These are phyloP conservation scores for Lophochroa leadbeateri DNA, from an alignment of 2,113 vertebrate genomes.

Conservation along the genomic window DNA sequence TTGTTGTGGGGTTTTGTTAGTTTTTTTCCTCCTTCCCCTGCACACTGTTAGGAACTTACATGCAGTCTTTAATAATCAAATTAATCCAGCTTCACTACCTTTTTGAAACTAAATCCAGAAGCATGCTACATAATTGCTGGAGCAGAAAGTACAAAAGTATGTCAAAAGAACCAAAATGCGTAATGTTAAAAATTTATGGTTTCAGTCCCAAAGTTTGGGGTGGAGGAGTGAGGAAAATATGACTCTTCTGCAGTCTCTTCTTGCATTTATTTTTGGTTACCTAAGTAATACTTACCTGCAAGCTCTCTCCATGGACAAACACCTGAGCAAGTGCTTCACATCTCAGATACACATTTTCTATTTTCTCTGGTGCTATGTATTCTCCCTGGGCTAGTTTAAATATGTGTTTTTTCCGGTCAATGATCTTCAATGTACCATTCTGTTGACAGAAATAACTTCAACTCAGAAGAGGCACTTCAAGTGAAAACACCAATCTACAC, in stretches of 20 bases:
- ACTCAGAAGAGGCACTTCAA: neutral
- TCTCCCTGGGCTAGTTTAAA: conserved; percentile 98
- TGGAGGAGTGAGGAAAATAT: neutral
- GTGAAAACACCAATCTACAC: neutral
- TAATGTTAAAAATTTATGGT: neutral
- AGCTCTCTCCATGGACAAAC: conserved; percentile 93
- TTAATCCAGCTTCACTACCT: neutral
- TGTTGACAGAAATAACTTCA: conserved; percentile 61
- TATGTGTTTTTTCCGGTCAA: conserved; percentile 97
- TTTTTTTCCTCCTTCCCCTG: no score
- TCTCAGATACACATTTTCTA: conserved; percentile 88
- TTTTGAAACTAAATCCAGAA: neutral
- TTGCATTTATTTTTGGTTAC: neutral
- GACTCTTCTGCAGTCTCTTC: neutral
- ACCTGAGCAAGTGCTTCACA: conserved; percentile 90
- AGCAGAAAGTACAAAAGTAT: neutral
- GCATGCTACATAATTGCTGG: neutral
- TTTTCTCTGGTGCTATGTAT: conserved; percentile 98
- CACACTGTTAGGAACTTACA: neutral
- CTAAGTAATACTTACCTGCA: conserved; percentile 82
- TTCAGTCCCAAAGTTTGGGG: neutral
- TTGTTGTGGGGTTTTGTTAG: neutral
- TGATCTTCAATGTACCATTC: conserved; percentile 95
- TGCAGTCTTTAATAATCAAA: neutral
- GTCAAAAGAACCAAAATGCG: neutral